Base-by-base conservation (phyloP, 2,797 vertebrate species). In the Clarias fuscus region DNA sequence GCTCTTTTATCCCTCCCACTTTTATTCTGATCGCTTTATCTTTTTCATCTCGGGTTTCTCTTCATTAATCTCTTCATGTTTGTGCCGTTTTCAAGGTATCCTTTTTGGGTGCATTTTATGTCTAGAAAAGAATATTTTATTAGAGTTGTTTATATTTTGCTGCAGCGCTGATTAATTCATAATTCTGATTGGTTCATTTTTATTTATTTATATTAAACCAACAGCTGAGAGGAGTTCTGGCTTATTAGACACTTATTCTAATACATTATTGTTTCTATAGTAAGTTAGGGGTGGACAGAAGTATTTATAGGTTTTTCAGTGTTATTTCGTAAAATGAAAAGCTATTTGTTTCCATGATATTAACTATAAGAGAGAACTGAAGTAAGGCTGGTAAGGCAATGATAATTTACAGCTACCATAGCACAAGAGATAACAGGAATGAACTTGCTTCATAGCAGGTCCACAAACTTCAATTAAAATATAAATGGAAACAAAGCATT, bases 21-120 rank as follows among this genome's bases (percentile, higher is more conserved):
- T 71, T 53, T 6, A 33, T 82, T 83, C 22, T 61, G 75, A 79
- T 83, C 72, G 79, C 73, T 68, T 33, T 68, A 82, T 43, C 58
- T 83, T 83, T 40, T 5, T 67, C 33, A 18, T 81, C 17, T 53
- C 40, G 11, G 4, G 53, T 30, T 53, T 82, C 43, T 33, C 56
- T 82, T 86, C 65, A 58, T 22, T 82, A 62, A 7, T 30, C 4
- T 56, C 58, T 56, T 81, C 59, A 72, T 37, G 3, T 53, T 20
- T 18, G 4, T 75, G 5, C 20, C 17, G 30, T 37, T 65, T 56
- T 64, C 84, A 20, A 68, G 56, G 75, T 33, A 18, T 77, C 56
- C 27, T 24, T 20, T 79, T 37, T 61, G 8, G 24, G 4, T 30
- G 67, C 53, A 56, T 65, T 86, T 81, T 24, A 33, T 73, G 17